These are phyloP conservation scores for Agriopis marginaria DNA, from an alignment of 2,888 invertebrate species.

Conservation along the genomic window DNA sequence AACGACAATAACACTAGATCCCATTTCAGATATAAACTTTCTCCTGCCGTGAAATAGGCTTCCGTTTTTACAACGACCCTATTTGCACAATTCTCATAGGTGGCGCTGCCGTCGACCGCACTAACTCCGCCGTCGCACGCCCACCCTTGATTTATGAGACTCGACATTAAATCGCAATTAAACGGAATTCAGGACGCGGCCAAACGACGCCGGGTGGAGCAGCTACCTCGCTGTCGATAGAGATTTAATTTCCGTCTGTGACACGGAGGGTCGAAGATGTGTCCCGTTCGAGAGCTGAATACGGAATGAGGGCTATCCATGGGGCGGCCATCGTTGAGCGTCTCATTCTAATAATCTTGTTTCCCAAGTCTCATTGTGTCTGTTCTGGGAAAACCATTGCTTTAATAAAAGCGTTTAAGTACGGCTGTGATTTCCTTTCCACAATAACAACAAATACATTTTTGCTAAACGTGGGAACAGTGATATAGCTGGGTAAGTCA, in stretches of 20 bases:
- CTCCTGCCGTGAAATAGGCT: slow-evolving; percentile 19
- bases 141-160: slow-evolving; percentile 40
- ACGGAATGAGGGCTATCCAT: slow-evolving; percentile 35
- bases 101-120: slow-evolving; percentile 26
- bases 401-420: slow-evolving; percentile 6
- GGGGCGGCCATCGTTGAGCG: slow-evolving; percentile 8
- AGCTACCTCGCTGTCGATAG: slow-evolving; percentile 37
- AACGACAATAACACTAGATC: slow-evolving; percentile 30
- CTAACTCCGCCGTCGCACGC: slow-evolving; percentile 22
- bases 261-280: slow-evolving; percentile 33
- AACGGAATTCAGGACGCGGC: slow-evolving; percentile 32
- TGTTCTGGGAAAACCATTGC: slow-evolving; percentile 8
- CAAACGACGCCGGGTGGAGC: slow-evolving; percentile 15
- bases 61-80: slow-evolving; percentile 28
- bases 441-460: neutral
- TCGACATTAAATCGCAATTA: slow-evolving; percentile 47
- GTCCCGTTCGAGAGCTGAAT: slow-evolving; percentile 38
- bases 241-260: slow-evolving; percentile 44
- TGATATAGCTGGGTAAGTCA: neutral
- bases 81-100: slow-evolving; percentile 29
- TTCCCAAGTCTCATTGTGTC: slow-evolving; percentile 8
- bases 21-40: slow-evolving; percentile 35
- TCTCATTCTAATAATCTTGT: slow-evolving; percentile 24
- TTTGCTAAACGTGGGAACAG: neutral
- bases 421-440: slow-evolving; percentile 3